Base-by-base conservation (phyloP, 1,140 invertebrate genomes). In the Batillaria attramentaria region DNA sequence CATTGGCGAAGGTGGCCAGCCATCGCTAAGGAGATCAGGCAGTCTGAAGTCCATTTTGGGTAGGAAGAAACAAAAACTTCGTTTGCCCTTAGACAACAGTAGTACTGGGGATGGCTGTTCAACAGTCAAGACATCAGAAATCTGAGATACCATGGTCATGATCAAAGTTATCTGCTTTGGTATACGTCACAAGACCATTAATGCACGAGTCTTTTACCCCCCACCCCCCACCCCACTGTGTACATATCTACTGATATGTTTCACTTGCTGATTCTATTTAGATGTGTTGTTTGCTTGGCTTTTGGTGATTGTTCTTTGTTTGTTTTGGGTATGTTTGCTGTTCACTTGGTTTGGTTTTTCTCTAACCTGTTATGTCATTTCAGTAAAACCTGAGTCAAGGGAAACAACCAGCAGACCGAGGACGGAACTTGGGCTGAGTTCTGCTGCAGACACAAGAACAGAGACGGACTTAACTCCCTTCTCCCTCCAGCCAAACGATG, bases 401-500 rank as follows among this genome's bases (percentile, higher is more conserved):
- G 73, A 81, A 62, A 79, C 72, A 6, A 41, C 62, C 35, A 79
- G 80, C 35, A 46, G 60, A 33, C 65, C 78, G 0, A 62, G 66
- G 31, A 75, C 73, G 20, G 82, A 77, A 42, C 31, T 37, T 20
- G 60, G 50, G 0, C 68, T n/a, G 0, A 77, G 78, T 8, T 75
- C 73, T 31, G 39, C 57, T 24, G 28, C 39, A 8, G 80, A 81
- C 37, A 50, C 57, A 16, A 31, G 54, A 31, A 69, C 78, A 16
- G 79, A 66, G 6, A 74, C 78, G 35, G 65, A 79, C 69, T 42
- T 75, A 42, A 80, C 80, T 5, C 83, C 83, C 10, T 84, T 81
- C 43, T 81, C 78, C 1, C 77, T 86, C 41, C 84, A 83, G 31
- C 79, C 81, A 24, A 84, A 83, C 77, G 89, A 90, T 72, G 88